phyloP scores from a whole-genome alignment of 1,140 invertebrate genomes.

The Berghia stephanieae region DNA sequence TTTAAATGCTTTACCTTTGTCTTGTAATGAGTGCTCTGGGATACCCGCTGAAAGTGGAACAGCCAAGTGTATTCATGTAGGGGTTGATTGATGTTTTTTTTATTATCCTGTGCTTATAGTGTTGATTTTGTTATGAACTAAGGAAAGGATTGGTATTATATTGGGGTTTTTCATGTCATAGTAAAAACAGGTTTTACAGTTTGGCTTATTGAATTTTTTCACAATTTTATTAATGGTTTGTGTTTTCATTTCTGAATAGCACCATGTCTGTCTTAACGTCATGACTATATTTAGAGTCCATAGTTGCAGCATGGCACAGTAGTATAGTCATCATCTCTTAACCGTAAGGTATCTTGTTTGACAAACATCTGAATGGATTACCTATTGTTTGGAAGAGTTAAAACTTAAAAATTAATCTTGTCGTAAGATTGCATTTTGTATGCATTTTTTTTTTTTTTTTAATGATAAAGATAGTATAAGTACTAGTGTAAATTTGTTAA shows the following conservation, averaged over 20 bases:
- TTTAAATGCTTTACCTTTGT: conserved; percentile 35
- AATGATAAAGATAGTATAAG: no score
- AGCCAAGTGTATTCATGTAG: conserved; percentile 23
- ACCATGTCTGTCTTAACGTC: no score
- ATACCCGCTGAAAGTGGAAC: conserved; percentile 20
- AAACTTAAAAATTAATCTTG: no score
- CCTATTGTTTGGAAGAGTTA: no score
- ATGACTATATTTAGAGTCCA: background rate
- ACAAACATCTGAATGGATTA: no score
- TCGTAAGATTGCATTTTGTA: no score
- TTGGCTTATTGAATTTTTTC: background rate
- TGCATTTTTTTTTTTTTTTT: no score
- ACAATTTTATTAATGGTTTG: background rate
- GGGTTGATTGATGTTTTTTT: conserved; percentile 10
- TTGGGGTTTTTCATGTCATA: background rate
- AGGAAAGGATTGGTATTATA: background rate
- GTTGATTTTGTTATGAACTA: background rate
- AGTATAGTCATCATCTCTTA: background rate
- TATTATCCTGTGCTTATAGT: background rate
- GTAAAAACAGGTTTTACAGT: no score
- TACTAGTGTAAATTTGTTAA: no score
- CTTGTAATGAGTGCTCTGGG: conserved; percentile 35
- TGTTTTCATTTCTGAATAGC: background rate
- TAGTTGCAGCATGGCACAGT: background rate
- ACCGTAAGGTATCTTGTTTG: no score